A percentile compares a stretch with the other conserved stretches of the same genome.
These are phyloP conservation scores for Indicator indicator DNA, from an alignment of 2,113 vertebrate species.

Conservation along the genomic window DNA sequence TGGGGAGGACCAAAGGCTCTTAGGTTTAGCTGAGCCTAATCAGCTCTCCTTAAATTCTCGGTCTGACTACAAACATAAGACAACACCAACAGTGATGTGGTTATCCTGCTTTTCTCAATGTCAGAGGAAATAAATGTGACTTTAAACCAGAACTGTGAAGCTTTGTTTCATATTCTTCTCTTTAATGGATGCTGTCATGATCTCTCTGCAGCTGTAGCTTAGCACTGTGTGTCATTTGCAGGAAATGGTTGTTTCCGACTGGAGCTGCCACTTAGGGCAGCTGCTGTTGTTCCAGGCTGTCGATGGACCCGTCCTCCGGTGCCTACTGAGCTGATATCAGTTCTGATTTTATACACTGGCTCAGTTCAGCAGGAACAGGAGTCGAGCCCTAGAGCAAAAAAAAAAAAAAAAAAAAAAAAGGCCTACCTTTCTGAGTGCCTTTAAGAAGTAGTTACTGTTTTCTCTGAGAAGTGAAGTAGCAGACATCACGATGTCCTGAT, in stretches of 20 bases:
- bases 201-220: not conserved
- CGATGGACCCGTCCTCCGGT: constrained; percentile 93
- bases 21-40: not conserved
- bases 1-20: not conserved
- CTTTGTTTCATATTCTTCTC: not conserved
- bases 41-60: not conserved
- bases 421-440: constrained; percentile 44
- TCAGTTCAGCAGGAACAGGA: constrained; percentile 99
- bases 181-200: not conserved
- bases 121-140: not conserved
- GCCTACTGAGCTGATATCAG: constrained; percentile 99
- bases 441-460: constrained; percentile 13
- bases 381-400: constrained; percentile 87
- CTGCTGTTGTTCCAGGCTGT: constrained; percentile 63
- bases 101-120: not conserved
- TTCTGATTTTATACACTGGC: constrained; percentile 96
- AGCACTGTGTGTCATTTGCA: not conserved
- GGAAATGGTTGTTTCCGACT: not conserved
- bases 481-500: not conserved
- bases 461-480: not conserved
- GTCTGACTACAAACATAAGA: not conserved
- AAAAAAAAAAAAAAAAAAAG: constrained; percentile 71
- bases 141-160: constrained; percentile 9
- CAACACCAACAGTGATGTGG: not conserved
- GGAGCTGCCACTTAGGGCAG: constrained; percentile 22